phyloP scores from a whole-genome alignment of 2,888 invertebrate species.

The Agrotis puta region DNA sequence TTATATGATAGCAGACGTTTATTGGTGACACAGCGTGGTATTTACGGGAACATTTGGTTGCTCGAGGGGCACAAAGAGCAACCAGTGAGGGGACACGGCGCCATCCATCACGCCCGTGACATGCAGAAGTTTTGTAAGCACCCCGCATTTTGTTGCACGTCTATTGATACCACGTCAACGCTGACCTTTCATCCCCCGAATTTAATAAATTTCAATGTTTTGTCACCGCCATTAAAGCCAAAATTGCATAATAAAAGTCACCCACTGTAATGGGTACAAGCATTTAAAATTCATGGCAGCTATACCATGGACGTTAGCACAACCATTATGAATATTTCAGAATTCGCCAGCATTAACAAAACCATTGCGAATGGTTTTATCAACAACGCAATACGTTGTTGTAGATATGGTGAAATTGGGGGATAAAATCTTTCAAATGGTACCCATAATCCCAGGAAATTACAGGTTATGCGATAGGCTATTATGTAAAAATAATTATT shows the following conservation, averaged over 20 bases:
- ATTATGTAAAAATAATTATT: conserved; percentile 27
- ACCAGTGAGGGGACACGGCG: conserved; percentile 56
- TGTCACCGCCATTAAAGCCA: conserved; percentile 37
- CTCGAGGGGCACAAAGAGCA: conserved; percentile 75
- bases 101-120: conserved; percentile 87
- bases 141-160: conserved; percentile 77
- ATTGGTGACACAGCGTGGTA: conserved; percentile 69
- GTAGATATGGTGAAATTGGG: conserved; percentile 67
- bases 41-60: conserved; percentile 77
- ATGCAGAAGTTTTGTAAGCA: conserved; percentile 81
- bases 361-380: conserved; percentile 68
- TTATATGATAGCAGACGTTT: conserved; percentile 63
- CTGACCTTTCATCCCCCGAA: conserved; percentile 69
- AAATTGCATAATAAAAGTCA: conserved; percentile 62
- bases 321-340: conserved; percentile 67
- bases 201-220: conserved; percentile 60
- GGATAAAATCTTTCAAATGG: conserved; percentile 79
- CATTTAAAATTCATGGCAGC: conserved; percentile 56
- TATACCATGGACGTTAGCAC: conserved; percentile 52
- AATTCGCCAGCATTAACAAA: conserved; percentile 69
- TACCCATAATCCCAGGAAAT: conserved; percentile 70
- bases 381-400: conserved; percentile 49
- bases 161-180: conserved; percentile 77
- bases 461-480: conserved; percentile 55
- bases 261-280: conserved; percentile 34